Evolutionary conservation across 1,140 invertebrate species (phyloP).

Genomic region (Trichoplusia ni): DNA sequence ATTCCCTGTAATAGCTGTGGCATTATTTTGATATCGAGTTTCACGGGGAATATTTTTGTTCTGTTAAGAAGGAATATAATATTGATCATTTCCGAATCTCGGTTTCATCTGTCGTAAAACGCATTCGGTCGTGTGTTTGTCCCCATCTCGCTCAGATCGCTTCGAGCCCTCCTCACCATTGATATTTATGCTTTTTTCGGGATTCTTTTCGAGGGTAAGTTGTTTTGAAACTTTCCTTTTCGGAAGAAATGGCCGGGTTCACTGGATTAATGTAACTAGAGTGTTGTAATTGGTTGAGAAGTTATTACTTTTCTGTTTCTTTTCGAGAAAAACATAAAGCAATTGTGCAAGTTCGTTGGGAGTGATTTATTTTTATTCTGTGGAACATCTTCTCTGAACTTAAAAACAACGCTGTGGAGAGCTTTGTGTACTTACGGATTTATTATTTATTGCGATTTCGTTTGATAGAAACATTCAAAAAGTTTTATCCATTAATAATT

Average conservation of each 20-base stretch:
- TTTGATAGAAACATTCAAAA: constrained; percentile 36
- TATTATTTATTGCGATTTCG: constrained; percentile 43
- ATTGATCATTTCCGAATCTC: constrained; percentile 59
- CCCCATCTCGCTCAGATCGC: constrained; percentile 50
- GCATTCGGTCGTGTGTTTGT: constrained; percentile 52
- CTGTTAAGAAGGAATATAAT: constrained; percentile 42
- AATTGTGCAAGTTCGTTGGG: constrained; percentile 55
- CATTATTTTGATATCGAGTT: constrained; percentile 27
- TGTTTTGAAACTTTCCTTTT: constrained; percentile 68
- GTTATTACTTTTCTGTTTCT: constrained; percentile 66
- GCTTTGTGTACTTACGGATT: constrained; percentile 41
- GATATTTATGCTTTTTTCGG: constrained; percentile 71
- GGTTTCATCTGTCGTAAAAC: constrained; percentile 58
- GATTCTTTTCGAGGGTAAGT: constrained; percentile 56
- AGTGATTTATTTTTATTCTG: constrained; percentile 58
- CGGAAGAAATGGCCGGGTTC: constrained; percentile 53
- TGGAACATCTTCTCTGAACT: constrained; percentile 49
- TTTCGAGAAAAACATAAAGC: constrained; percentile 64
- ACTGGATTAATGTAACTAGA: constrained; percentile 66
- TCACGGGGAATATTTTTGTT: constrained; percentile 25
- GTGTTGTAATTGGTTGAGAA: constrained; percentile 68
- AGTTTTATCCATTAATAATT: constrained; percentile 29
- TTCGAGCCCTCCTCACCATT: constrained; percentile 57
- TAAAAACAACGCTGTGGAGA: constrained; percentile 44
- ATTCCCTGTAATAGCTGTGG: constrained; percentile 30